Evolutionary conservation across 2,113 vertebrate species (phyloP).

Genomic region (Galemys pyrenaicus): DNA sequence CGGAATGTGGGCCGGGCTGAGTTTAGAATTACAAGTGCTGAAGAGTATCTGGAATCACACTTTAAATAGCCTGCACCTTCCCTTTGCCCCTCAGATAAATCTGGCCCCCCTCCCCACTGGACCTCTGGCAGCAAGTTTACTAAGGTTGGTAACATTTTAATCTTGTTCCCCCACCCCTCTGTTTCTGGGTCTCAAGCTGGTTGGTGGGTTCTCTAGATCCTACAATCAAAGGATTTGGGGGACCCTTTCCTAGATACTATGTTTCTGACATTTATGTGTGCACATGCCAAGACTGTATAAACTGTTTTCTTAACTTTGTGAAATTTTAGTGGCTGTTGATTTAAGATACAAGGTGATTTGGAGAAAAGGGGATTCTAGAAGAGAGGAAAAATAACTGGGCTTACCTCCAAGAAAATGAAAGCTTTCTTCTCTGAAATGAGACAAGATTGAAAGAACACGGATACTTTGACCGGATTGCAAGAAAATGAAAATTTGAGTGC

Average conservation of each 20-base stretch:
- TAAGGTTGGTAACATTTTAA: conserved; percentile 80
- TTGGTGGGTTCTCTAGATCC: neutral
- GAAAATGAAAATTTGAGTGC: neutral
- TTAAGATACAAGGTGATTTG: neutral
- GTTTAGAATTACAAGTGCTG: conserved; percentile 89
- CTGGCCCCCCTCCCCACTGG: conserved; percentile 41
- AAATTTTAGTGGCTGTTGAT: neutral
- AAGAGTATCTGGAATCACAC: conserved; percentile 77
- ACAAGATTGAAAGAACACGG: neutral
- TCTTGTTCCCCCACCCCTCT: neutral
- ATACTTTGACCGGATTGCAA: neutral
- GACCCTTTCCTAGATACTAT: neutral
- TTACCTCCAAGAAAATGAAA: neutral
- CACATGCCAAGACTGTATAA: neutral
- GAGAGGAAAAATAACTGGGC: neutral
- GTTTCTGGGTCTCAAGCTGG: conserved; percentile 1
- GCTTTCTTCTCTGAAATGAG: neutral
- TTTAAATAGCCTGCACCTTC: conserved; percentile 89
- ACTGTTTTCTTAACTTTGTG: conserved; percentile 21
- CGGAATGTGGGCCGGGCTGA: conserved; percentile 88
- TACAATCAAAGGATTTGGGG: neutral
- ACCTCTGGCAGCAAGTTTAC: conserved; percentile 65
- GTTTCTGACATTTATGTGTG: neutral
- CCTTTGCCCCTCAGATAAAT: conserved; percentile 57
- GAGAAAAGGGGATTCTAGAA: neutral